A percentile compares a stretch with the other conserved stretches of the same genome.
Evolutionary conservation across 2,113 vertebrate genomes (phyloP).

Genomic region (Bucco capensis): DNA sequence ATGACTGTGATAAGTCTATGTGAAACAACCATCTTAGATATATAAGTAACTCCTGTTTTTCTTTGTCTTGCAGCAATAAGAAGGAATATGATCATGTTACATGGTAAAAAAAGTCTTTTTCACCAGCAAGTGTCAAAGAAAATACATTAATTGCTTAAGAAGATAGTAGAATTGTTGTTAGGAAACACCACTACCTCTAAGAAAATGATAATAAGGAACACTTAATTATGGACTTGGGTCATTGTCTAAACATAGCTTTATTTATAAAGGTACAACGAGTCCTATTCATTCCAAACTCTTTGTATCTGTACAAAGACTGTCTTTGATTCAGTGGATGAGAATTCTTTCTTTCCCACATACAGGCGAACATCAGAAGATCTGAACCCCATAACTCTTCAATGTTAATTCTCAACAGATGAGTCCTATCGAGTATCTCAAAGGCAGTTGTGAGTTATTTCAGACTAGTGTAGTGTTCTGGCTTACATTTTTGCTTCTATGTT

Average conservation of each 20-base stretch:
- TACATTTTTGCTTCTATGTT: not conserved
- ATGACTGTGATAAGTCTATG: not conserved
- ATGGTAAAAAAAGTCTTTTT: not conserved
- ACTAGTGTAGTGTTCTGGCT: not conserved
- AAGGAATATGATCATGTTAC: not conserved
- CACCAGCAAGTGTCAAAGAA: not conserved
- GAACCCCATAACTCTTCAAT: not conserved
- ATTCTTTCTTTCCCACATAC: not conserved
- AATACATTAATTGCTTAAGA: not conserved
- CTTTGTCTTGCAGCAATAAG: not conserved
- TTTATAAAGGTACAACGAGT: not conserved
- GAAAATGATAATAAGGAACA: not conserved
- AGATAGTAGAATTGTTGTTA: not conserved
- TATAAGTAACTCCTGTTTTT: not conserved
- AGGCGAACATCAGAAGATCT: not conserved
- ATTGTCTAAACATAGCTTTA: not conserved
- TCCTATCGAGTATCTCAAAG: not conserved
- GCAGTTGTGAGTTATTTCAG: not conserved
- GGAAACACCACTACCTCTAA: not conserved
- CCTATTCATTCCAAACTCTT: not conserved
- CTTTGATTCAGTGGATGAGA: not conserved
- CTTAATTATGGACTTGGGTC: not conserved
- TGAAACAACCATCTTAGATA: not conserved
- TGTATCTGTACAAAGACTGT: not conserved
- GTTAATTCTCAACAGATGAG: not conserved